Evolutionary conservation across 2,888 invertebrate species (phyloP).

Genomic region (Lochmaea capreae): DNA sequence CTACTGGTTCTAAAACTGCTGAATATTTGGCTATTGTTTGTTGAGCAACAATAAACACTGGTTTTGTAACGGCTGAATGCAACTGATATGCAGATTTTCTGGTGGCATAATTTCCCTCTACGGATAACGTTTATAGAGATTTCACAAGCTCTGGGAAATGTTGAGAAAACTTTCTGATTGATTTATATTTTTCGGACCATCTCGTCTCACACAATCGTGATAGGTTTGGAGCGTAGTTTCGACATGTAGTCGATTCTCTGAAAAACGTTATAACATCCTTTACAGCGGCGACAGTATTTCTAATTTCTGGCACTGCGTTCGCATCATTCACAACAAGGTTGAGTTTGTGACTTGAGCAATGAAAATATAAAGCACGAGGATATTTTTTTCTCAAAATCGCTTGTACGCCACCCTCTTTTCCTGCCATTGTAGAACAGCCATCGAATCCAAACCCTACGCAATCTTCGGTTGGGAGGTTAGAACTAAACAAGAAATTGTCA

Average conservation of each 20-base stretch:
- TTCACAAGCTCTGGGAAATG: constrained; percentile 16
- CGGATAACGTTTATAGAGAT: constrained; percentile 17
- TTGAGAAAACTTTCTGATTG: constrained; percentile 11
- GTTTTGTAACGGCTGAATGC: constrained; percentile 28
- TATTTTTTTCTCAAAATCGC: constrained; percentile 33
- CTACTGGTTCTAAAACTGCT: constrained; percentile 38
- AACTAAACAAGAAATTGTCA: no score
- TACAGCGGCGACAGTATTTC: constrained; percentile 36
- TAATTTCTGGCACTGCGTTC: constrained; percentile 37
- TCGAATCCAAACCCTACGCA: neutral
- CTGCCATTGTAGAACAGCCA: constrained; percentile 37
- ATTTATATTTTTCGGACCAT: constrained; percentile 39
- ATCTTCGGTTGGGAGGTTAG: neutral
- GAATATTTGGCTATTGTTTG: constrained; percentile 24
- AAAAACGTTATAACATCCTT: constrained; percentile 39
- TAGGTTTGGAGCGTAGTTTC: constrained; percentile 37
- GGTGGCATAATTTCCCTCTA: constrained; percentile 18
- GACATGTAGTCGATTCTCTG: constrained; percentile 33
- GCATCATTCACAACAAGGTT: constrained; percentile 37
- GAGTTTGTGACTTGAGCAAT: constrained; percentile 28
- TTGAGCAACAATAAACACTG: constrained; percentile 20
- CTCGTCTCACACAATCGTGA: constrained; percentile 38
- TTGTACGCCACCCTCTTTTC: constrained; percentile 16
- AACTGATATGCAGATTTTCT: constrained; percentile 30
- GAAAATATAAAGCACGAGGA: constrained; percentile 19